These are phyloP conservation scores for Hirtodrosophila trivittata DNA, from an alignment of 2,888 invertebrate species.

Conservation along the genomic window DNA sequence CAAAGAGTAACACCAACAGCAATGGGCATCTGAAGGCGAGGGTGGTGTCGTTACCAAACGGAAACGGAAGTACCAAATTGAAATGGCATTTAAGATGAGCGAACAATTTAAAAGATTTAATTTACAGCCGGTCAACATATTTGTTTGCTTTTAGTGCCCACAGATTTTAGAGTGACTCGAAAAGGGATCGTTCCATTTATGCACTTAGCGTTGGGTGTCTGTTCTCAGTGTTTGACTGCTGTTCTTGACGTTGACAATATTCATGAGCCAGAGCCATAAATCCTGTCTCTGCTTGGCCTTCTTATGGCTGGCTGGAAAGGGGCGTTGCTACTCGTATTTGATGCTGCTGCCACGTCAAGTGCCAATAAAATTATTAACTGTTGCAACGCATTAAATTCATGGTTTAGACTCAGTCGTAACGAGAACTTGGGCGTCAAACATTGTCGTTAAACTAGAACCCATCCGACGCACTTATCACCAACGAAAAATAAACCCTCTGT, in stretches of 20 bases:
- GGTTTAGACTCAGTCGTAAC: constrained; percentile 42
- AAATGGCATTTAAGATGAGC: constrained; percentile 70
- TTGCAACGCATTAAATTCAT: constrained; percentile 71
- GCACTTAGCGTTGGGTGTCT: background rate
- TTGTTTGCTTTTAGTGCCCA: constrained; percentile 10
- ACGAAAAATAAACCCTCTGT: background rate
- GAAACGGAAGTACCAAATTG: constrained; percentile 80
- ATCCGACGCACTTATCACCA: constrained; percentile 36
- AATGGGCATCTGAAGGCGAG: background rate
- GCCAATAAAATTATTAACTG: constrained; percentile 76
- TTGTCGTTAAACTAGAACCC: constrained; percentile 61
- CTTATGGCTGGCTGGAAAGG: constrained; percentile 28
- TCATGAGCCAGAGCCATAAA: constrained; percentile 65
- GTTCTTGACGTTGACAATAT: constrained; percentile 58
- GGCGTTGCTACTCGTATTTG: background rate
- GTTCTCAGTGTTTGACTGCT: constrained; percentile 13
- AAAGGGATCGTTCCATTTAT: constrained; percentile 5
- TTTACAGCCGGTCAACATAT: constrained; percentile 33
- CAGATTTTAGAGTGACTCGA: constrained; percentile 18
- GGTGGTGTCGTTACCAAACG: constrained; percentile 36
- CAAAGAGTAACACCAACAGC: constrained; percentile 48
- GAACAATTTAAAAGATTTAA: constrained; percentile 49
- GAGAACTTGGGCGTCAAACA: constrained; percentile 39
- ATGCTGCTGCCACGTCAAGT: constrained; percentile 53
- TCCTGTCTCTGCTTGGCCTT: constrained; percentile 39